These are phyloP conservation scores for Dynastes grantii DNA, from an alignment of 2,888 invertebrate genomes.

Conservation along the genomic window DNA sequence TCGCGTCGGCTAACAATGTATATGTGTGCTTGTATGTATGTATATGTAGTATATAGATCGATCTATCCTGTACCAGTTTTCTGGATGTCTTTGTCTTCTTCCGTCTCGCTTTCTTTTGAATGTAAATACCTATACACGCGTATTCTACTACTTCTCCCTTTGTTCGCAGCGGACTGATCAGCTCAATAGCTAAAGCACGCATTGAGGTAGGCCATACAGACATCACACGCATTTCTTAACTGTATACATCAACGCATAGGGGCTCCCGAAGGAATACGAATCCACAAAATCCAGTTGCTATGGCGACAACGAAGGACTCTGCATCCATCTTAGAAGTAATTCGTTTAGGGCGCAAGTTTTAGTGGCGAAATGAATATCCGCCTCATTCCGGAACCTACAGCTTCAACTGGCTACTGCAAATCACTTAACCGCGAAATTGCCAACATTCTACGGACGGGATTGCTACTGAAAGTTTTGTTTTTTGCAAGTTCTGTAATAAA, in stretches of 20 bases:
- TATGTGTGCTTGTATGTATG: conserved; percentile 51
- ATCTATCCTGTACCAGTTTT: conserved; percentile 27
- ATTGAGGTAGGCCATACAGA: conserved; percentile 36
- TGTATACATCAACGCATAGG: conserved; percentile 53
- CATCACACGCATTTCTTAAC: conserved; percentile 44
- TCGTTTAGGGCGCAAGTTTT: conserved; percentile 61
- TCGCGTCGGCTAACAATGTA: conserved; percentile 55
- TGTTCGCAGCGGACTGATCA: not conserved
- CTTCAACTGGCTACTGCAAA: conserved; percentile 25
- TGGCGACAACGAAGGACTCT: conserved; percentile 59
- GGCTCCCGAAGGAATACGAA: conserved; percentile 52
- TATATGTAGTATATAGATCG: conserved; percentile 21
- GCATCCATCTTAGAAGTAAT: conserved; percentile 62
- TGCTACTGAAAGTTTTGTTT: conserved; percentile 23
- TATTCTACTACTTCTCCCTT: conserved; percentile 17
- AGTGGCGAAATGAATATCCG: conserved; percentile 46
- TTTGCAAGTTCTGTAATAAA: conserved; percentile 4
- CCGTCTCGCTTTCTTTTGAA: conserved; percentile 31
- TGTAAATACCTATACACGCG: not conserved
- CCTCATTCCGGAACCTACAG: conserved; percentile 14
- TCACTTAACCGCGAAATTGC: conserved; percentile 33
- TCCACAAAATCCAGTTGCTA: conserved; percentile 64
- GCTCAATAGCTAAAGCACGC: conserved; percentile 23
- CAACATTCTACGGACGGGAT: conserved; percentile 20
- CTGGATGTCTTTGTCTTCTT: conserved; percentile 23